A percentile compares a stretch with the other conserved stretches of the same genome.
Evolutionary conservation across 1,140 invertebrate species (phyloP).

Genomic region (Hermetia illucens): DNA sequence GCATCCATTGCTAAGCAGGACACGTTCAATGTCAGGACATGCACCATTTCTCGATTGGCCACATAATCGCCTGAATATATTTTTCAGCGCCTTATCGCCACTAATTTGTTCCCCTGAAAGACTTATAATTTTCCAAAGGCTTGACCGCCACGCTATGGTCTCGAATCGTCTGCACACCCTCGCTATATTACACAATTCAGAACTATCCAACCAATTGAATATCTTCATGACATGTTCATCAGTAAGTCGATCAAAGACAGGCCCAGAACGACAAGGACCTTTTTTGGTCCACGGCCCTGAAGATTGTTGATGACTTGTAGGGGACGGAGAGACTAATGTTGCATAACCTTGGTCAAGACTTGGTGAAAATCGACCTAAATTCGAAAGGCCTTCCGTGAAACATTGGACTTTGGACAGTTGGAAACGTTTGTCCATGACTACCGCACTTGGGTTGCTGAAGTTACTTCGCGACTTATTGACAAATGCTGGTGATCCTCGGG

Average conservation of each 20-base stretch:
- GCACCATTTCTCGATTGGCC: conserved; percentile 39
- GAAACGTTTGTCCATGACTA: conserved; percentile 13
- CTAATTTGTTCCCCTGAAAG: conserved; percentile 48
- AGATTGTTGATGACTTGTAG: conserved; percentile 19
- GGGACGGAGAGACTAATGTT: conserved; percentile 47
- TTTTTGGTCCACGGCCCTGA: conserved; percentile 25
- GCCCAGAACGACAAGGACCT: conserved; percentile 21
- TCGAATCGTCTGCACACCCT: conserved; percentile 72
- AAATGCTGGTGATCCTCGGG: conserved; percentile 21
- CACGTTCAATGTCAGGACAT: conserved; percentile 44
- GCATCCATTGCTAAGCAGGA: conserved; percentile 56
- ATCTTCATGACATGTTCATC: conserved; percentile 44
- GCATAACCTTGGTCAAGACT: conserved; percentile 62
- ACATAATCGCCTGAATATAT: conserved; percentile 43
- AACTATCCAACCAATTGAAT: conserved; percentile 60
- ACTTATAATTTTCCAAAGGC: conserved; percentile 56
- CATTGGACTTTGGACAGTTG: conserved; percentile 25
- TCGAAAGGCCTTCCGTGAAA: conserved; percentile 26
- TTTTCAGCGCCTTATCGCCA: conserved; percentile 53
- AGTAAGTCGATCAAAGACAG: conserved; percentile 34
- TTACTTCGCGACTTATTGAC: conserved; percentile 12
- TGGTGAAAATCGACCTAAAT: conserved; percentile 34
- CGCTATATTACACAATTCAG: conserved; percentile 62
- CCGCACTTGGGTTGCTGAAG: conserved; percentile 10
- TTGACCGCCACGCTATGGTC: conserved; percentile 64